phyloP scores from a whole-genome alignment of 2,113 vertebrate genomes.

The Centropus unirufus region DNA sequence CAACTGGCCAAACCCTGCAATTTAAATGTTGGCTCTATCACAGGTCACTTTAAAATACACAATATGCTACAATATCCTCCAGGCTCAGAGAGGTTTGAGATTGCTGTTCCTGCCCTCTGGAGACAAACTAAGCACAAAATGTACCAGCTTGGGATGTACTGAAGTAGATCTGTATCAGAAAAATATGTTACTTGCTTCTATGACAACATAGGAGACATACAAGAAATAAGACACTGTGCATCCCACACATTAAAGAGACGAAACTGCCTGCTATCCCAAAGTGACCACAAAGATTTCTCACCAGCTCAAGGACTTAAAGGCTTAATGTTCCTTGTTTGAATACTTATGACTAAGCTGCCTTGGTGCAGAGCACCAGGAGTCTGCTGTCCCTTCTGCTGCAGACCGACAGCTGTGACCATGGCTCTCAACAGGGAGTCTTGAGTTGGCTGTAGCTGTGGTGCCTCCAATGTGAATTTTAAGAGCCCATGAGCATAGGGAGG shows the following conservation, averaged over 20 bases:
- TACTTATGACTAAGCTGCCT: not conserved
- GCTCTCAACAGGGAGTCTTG: not conserved
- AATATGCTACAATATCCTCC: not conserved
- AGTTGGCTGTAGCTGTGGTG: not conserved
- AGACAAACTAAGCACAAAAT: constrained; percentile 42
- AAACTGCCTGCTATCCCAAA: not conserved
- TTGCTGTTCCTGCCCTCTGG: not conserved
- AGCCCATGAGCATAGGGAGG: not conserved
- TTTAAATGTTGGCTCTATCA: not conserved
- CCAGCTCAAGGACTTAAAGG: not conserved
- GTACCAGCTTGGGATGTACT: constrained; percentile 39
- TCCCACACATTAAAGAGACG: constrained; percentile 36
- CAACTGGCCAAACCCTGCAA: not conserved
- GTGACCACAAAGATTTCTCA: not conserved
- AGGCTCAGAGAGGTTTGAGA: not conserved
- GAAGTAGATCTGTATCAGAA: not conserved
- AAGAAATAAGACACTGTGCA: constrained; percentile 51
- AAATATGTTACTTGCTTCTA: constrained; percentile 68
- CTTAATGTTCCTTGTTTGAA: not conserved
- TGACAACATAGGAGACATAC: constrained; percentile 61
- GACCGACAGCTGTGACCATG: not conserved
- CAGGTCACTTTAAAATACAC: not conserved
- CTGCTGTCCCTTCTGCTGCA: not conserved
- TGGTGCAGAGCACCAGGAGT: not conserved
- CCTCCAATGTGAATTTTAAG: not conserved